Base-by-base conservation (phyloP, 2,888 invertebrate species). In the Plusia festucae region DNA sequence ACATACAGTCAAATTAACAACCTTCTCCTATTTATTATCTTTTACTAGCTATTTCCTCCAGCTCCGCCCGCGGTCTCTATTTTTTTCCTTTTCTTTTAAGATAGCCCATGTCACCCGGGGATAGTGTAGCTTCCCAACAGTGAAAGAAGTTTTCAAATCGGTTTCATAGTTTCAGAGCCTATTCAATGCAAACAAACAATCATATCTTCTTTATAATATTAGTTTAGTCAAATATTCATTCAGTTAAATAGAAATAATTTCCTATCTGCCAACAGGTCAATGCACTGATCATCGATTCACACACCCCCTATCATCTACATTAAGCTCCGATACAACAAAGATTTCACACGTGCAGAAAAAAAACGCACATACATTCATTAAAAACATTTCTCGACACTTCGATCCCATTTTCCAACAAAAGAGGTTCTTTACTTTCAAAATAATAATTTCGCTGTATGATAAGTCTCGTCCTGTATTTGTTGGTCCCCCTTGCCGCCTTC, bases 341-440 rank as follows among this genome's bases (percentile, higher is more conserved):
- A 59, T 34, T 27, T 49, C n/a, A 53, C 32, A 27, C n/a, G 16
- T 24, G 18, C 24, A 44, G 20, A 64, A 60, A 61, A 54, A 68
- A 68, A 54, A 52, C 46, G 49, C 18, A 59, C 58, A 63, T 27
- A 70, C 59, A 68, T 69, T 81, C 79, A 76, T 76, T 81, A 79
- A 40, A 63, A 69, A 63, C 63, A 81, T 62, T 76, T 65, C 66
- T 66, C 68, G 40, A 64, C 62, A 68, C 69, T 72, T 52, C 61
- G 32, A 73, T 66, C 68, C 81, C 76, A 76, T 5, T 5, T 2
- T 64, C 53, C 44, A 67, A 78, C 76, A 79, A 81, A n/a, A 65
- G 76, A 79, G 69, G 56, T 76, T 69, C 62, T 61, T 77, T 69
- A 73, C 79, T 70, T 73, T 67, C 64, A 79, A 81, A 81, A 79